Percentiles rank a stretch among this genome's conserved stretches.
These are phyloP conservation scores for Anoplius nigerrimus DNA, from an alignment of 2,888 invertebrate genomes.

Conservation along the genomic window DNA sequence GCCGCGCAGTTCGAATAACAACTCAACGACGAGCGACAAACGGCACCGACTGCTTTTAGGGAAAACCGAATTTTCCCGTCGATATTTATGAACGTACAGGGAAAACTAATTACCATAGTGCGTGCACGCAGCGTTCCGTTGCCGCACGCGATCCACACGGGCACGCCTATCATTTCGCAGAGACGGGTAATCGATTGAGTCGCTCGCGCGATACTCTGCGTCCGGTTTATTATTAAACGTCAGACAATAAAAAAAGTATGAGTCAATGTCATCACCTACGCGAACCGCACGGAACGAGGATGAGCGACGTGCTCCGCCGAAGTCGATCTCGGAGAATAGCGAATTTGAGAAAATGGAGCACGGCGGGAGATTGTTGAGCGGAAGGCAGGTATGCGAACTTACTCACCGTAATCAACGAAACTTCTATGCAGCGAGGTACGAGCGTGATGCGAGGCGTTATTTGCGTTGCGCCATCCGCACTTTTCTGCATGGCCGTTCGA, in stretches of 20 bases:
- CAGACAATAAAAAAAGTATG: too few relatives aligned
- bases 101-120: too few relatives aligned
- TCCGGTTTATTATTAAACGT: too few relatives aligned
- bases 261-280: too few relatives aligned
- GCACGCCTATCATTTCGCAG: too few relatives aligned
- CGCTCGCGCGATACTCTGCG: too few relatives aligned
- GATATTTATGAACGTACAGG: not conserved
- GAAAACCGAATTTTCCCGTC: not conserved
- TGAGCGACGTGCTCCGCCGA: too few relatives aligned
- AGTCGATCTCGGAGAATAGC: too few relatives aligned
- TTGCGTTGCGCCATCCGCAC: constrained; percentile 6
- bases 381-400: not conserved
- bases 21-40: constrained; percentile 4
- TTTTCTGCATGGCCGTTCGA: constrained; percentile 7
- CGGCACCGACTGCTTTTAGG: constrained; percentile 4
- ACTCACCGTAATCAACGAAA: constrained; percentile 20
- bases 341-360: not conserved
- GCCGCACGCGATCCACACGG: too few relatives aligned
- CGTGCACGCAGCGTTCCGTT: too few relatives aligned
- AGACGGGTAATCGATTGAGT: too few relatives aligned
- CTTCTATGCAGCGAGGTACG: constrained; percentile 11
- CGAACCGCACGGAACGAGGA: too few relatives aligned
- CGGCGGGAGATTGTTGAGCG: constrained; percentile 19
- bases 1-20: not conserved
- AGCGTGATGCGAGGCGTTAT: not conserved